phyloP scores from a whole-genome alignment of 2,888 invertebrate genomes.

The Drosophila suboccidentalis region DNA sequence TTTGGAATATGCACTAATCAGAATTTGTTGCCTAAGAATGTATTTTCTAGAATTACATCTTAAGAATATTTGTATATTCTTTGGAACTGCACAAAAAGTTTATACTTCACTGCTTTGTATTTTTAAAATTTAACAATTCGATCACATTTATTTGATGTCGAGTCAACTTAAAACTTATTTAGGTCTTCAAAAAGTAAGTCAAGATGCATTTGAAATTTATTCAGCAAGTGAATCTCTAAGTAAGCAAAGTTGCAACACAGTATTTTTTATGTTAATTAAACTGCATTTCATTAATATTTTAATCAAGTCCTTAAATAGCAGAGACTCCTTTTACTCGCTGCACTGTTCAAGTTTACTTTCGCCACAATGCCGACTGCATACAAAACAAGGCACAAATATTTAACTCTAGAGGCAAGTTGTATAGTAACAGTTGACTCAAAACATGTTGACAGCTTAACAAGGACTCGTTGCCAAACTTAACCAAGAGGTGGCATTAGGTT shows the following conservation, averaged over 20 bases:
- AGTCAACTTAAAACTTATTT: neutral
- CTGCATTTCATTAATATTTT: constrained; percentile 5
- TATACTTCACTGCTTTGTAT: neutral
- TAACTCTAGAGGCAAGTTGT: constrained; percentile 42
- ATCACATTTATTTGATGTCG: neutral
- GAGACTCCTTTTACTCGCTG: neutral
- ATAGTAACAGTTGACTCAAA: constrained; percentile 71
- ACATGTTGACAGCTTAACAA: constrained; percentile 77
- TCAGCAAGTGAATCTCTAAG: neutral
- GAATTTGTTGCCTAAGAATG: no score
- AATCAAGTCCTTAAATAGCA: neutral
- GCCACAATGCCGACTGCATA: constrained; percentile 38
- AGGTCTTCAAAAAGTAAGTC: neutral
- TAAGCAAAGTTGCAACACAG: neutral
- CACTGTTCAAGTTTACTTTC: constrained; percentile 3
- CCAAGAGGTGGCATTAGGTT: constrained; percentile 12
- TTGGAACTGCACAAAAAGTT: neutral
- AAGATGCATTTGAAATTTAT: neutral
- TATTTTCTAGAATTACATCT: no score
- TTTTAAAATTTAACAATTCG: neutral
- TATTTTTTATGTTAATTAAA: constrained; percentile 5
- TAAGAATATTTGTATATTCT: neutral
- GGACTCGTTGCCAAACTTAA: constrained; percentile 38
- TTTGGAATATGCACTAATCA: no score
- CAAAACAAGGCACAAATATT: constrained; percentile 46